Evolutionary conservation across 2,797 vertebrate genomes (phyloP).

Genomic region (Moxostoma hubbsi): DNA sequence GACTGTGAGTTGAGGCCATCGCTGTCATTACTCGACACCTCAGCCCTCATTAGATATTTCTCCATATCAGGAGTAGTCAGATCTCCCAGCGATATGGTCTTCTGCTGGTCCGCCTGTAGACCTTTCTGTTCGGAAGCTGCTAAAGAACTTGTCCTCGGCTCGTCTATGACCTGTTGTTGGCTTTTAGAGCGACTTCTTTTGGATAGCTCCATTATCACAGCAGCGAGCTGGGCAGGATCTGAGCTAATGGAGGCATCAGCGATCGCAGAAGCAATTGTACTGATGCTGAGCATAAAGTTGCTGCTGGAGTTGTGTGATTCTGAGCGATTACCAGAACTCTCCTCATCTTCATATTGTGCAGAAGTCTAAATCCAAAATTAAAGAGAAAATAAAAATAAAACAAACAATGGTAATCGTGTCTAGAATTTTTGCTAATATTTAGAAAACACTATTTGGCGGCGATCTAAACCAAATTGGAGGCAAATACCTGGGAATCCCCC

Average conservation of each 20-base stretch:
- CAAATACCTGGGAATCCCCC: slow-evolving; percentile 21
- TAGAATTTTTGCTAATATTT: neutral
- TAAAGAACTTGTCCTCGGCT: slow-evolving; percentile 22
- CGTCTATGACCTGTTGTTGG: neutral
- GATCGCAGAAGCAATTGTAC: slow-evolving; percentile 92
- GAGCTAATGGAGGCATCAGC: slow-evolving; percentile 89
- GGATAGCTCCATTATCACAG: slow-evolving; percentile 90
- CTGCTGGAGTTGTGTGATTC: slow-evolving; percentile 60
- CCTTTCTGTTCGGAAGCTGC: slow-evolving; percentile 18
- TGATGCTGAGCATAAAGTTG: slow-evolving; percentile 84
- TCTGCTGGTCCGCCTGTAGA: slow-evolving; percentile 70
- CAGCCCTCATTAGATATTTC: slow-evolving; percentile 86
- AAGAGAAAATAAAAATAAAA: neutral
- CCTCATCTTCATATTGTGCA: neutral
- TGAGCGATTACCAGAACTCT: slow-evolving; percentile 48
- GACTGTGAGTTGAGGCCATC: slow-evolving; percentile 71
- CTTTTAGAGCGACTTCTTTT: slow-evolving; percentile 73
- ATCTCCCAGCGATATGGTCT: slow-evolving; percentile 67
- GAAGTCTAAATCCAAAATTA: slow-evolving; percentile 42
- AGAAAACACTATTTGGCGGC: no score
- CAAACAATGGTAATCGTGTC: neutral
- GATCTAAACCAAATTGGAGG: neutral
- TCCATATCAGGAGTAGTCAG: slow-evolving; percentile 86
- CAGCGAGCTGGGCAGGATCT: slow-evolving; percentile 89
- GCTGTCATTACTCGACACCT: slow-evolving; percentile 72